These are phyloP conservation scores for Psylliodes chrysocephalus DNA, from an alignment of 2,888 invertebrate genomes.

Conservation along the genomic window DNA sequence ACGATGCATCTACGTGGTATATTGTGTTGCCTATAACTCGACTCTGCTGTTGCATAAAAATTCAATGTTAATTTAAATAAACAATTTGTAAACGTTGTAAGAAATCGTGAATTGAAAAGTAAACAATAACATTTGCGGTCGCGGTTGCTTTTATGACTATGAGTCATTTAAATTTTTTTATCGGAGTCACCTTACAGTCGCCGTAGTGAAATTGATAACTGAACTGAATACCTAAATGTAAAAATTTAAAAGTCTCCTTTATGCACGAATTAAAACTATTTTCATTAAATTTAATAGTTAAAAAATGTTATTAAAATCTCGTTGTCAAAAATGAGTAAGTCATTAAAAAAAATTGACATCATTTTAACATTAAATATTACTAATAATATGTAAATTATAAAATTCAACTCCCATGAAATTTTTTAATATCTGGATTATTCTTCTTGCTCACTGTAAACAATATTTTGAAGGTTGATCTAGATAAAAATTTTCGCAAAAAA, in stretches of 20 bases:
- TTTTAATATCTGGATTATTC: background rate
- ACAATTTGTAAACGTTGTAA: background rate
- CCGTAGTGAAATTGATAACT: conserved; percentile 16
- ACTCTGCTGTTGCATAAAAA: background rate
- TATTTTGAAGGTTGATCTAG: background rate
- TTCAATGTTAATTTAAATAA: background rate
- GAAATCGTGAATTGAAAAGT: conserved; percentile 14
- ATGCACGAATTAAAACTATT: background rate
- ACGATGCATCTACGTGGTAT: background rate
- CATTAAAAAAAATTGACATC: too few species aligned
- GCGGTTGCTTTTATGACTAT: background rate
- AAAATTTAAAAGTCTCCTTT: background rate
- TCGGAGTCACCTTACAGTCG: conserved; percentile 3
- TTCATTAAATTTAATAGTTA: too few species aligned
- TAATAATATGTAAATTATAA: background rate
- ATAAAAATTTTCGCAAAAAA: too few species aligned
- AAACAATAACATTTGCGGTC: conserved; percentile 29
- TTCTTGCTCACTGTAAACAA: background rate
- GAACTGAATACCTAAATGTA: background rate
- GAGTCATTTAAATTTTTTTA: conserved; percentile 22
- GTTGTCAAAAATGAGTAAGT: too few species aligned
- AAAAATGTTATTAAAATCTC: too few species aligned
- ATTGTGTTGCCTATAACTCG: conserved; percentile 9
- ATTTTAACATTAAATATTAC: too few species aligned
- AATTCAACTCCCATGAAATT: background rate